Evolutionary conservation across 1,140 invertebrate genomes (phyloP).

Genomic region (Zaprionus capensis): DNA sequence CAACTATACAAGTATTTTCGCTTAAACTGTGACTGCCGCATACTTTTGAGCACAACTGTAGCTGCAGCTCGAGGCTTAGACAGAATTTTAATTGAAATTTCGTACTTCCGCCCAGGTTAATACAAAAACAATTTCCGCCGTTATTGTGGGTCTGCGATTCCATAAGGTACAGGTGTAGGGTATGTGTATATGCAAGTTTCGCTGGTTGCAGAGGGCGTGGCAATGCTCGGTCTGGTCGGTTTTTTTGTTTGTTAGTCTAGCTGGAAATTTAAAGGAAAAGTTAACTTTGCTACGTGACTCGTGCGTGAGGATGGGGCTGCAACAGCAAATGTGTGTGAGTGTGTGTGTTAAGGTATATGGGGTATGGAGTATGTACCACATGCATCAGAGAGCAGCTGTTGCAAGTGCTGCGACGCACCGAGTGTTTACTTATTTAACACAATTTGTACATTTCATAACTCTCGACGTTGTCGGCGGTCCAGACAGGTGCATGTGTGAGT

Average conservation of each 20-base stretch:
- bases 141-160: neutral
- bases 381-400: slow-evolving; percentile 21
- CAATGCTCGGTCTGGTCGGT: neutral
- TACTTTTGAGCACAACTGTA: neutral
- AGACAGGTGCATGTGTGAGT: slow-evolving; percentile 3
- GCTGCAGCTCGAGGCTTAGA: slow-evolving; percentile 42
- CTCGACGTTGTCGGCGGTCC: slow-evolving; percentile 27
- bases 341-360: slow-evolving; percentile 23
- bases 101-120: slow-evolving; percentile 54
- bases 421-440: slow-evolving; percentile 78
- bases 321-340: slow-evolving; percentile 10
- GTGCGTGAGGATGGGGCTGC: slow-evolving; percentile 31
- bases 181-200: neutral
- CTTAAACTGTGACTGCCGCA: slow-evolving; percentile 1
- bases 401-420: slow-evolving; percentile 59
- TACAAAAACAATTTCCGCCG: slow-evolving; percentile 70
- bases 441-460: slow-evolving; percentile 78
- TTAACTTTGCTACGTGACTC: slow-evolving; percentile 59
- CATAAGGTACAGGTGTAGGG: slow-evolving; percentile 32
- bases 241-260: neutral
- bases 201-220: neutral
- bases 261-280: slow-evolving; percentile 26
- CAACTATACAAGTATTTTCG: neutral
- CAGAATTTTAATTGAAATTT: slow-evolving; percentile 68
- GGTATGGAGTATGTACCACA: slow-evolving; percentile 11